Percentiles rank a stretch among this genome's conserved stretches.
These are phyloP conservation scores for Nematopogon swammerdamellus DNA, from an alignment of 2,888 invertebrate species.

Conservation along the genomic window DNA sequence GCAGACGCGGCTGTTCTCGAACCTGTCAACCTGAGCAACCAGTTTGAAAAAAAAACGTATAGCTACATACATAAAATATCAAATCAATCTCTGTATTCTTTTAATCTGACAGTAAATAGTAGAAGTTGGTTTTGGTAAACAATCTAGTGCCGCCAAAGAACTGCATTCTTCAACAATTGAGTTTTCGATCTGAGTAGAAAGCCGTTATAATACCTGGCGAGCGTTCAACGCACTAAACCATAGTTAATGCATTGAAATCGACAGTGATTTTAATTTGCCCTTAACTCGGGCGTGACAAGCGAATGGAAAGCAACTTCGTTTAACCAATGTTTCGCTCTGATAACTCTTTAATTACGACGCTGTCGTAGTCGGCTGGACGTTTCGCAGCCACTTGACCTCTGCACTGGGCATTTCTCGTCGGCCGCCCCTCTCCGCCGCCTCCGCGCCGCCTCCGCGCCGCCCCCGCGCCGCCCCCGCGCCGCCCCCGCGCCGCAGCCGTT, in stretches of 20 bases:
- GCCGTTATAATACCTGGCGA: background rate
- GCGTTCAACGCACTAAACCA: background rate
- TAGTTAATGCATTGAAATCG: constrained; percentile 32
- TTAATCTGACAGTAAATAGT: too few relatives aligned
- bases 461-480: constrained; percentile 20
- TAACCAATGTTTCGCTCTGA: constrained; percentile 56
- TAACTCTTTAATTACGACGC: constrained; percentile 51
- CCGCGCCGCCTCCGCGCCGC: constrained; percentile 22
- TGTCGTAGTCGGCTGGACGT: constrained; percentile 45
- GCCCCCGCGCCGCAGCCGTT: constrained; percentile 2
- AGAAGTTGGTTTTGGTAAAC: too few relatives aligned
- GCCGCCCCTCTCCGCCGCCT: constrained; percentile 33
- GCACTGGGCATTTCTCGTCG: constrained; percentile 31
- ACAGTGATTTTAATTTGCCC: constrained; percentile 56
- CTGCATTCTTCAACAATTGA: background rate
- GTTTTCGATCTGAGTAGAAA: background rate
- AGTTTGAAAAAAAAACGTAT: background rate
- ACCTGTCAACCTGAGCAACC: background rate
- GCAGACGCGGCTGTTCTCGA: background rate
- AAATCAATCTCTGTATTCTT: too few relatives aligned
- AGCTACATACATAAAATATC: too few relatives aligned
- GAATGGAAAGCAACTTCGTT: constrained; percentile 50
- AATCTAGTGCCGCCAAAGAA: too few relatives aligned
- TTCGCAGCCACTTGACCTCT: constrained; percentile 42
- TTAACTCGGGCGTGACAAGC: constrained; percentile 51